Evolutionary conservation across 1,140 invertebrate genomes (phyloP).

Genomic region (Halyomorpha halys): DNA sequence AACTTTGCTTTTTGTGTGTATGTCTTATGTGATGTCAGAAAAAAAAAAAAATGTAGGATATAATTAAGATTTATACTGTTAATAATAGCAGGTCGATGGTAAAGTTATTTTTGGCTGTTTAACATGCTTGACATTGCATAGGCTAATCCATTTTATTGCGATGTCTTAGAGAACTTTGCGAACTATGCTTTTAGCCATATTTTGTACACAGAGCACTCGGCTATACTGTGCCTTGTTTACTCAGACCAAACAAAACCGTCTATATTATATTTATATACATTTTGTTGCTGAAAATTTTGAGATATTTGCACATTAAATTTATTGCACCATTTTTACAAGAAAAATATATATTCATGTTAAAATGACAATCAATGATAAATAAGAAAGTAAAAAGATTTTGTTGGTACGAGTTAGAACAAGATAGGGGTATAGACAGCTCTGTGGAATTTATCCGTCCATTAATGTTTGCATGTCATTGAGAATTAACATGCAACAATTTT

Average conservation of each 20-base stretch:
- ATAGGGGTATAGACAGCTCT: conserved; percentile 22
- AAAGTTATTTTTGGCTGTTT: conserved; percentile 26
- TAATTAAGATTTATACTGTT: conserved; percentile 21
- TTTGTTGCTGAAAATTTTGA: conserved; percentile 12
- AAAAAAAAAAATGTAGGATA: conserved; percentile 21
- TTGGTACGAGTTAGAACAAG: conserved; percentile 16
- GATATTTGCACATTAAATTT: conserved; percentile 14
- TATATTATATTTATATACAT: conserved; percentile 17
- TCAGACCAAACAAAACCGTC: conserved; percentile 17
- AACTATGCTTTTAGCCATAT: conserved; percentile 25
- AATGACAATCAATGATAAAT: conserved; percentile 14
- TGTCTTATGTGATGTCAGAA: conserved; percentile 26
- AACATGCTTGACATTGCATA: conserved; percentile 26
- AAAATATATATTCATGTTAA: conserved; percentile 5
- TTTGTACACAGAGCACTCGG: conserved; percentile 22
- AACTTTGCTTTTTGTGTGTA: conserved; percentile 28
- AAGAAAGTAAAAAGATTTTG: conserved; percentile 11
- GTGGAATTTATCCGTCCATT: conserved; percentile 31
- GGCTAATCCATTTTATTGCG: conserved; percentile 16
- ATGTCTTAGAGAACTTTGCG: conserved; percentile 22
- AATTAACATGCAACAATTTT: conserved; percentile 24
- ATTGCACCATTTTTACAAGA: conserved; percentile 16
- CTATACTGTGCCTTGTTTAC: conserved; percentile 18
- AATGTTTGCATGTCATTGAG: conserved; percentile 27
- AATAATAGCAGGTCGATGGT: conserved; percentile 24